These are phyloP conservation scores for Beroe forskalii DNA, from an alignment of 37 sponge, comb jelly and placozoan species.

Conservation along the genomic window DNA sequence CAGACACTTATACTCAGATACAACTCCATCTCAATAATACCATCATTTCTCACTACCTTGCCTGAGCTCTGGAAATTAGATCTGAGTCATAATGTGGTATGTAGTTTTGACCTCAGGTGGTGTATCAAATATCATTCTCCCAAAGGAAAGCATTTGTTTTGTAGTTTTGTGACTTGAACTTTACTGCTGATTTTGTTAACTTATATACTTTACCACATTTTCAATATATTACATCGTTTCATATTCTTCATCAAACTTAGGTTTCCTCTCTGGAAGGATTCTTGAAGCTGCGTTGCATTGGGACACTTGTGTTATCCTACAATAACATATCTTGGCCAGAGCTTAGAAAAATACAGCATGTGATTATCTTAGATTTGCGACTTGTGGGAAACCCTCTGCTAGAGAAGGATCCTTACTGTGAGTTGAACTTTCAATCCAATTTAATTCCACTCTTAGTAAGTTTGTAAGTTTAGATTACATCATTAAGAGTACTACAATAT, in stretches of 20 bases:
- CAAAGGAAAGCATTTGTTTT: no score
- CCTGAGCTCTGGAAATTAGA: conserved; percentile 63
- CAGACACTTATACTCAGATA: conserved; percentile 28
- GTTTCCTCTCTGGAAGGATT: conserved; percentile 49
- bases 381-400: conserved; percentile 69
- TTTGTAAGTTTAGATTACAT: no score
- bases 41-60: background rate
- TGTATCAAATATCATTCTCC: no score
- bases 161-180: no score
- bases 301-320: conserved; percentile 65
- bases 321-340: conserved; percentile 74
- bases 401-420: conserved; percentile 75
- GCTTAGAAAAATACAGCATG: conserved; percentile 67
- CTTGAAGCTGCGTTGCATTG: conserved; percentile 63
- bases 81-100: conserved; percentile 58
- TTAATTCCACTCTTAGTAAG: no score
- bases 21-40: conserved; percentile 42
- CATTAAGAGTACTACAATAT: no score
- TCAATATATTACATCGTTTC: background rate
- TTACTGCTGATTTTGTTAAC: no score
- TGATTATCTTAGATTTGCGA: conserved; percentile 66
- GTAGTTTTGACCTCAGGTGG: background rate
- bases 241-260: conserved; percentile 1
- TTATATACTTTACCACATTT: no score
- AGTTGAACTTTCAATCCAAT: no score